Evolutionary conservation across 2,797 vertebrate species (phyloP).

Genomic region (Dallia pectoralis): DNA sequence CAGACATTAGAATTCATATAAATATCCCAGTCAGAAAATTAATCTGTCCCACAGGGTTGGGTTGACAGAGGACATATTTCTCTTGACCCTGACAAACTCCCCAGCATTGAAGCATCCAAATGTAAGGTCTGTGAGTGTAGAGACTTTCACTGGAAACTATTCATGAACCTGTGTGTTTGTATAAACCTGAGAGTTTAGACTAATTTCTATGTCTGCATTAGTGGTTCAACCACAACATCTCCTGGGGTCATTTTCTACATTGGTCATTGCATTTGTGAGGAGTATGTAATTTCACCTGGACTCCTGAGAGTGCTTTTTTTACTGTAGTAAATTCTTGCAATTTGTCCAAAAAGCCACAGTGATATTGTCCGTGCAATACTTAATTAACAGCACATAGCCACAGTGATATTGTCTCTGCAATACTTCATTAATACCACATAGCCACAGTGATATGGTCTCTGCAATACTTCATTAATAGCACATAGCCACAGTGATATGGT

Average conservation of each 20-base stretch:
- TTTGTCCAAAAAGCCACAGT: slow-evolving; percentile 6
- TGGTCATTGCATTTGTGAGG: background rate
- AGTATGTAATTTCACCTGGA: slow-evolving; percentile 17
- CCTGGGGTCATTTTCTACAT: background rate
- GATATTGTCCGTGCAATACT: background rate
- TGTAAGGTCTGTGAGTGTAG: background rate
- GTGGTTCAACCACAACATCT: background rate
- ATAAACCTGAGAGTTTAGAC: no score
- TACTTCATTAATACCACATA: slow-evolving; percentile 9
- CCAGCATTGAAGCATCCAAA: no score
- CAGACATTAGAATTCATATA: no score
- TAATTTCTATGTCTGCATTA: background rate
- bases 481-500: no score
- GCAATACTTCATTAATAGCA: no score
- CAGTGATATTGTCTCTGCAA: no score
- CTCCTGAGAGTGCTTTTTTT: slow-evolving; percentile 4
- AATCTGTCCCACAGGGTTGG: no score
- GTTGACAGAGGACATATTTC: no score
- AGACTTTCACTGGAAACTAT: no score
- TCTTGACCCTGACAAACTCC: no score
- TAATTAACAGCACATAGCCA: background rate
- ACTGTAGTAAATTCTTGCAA: background rate
- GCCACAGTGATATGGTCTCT: no score
- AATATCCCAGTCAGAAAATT: no score
- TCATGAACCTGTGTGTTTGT: background rate